Evolutionary conservation across 2,113 vertebrate genomes (phyloP).

Genomic region (Aptenodytes forsteri): DNA sequence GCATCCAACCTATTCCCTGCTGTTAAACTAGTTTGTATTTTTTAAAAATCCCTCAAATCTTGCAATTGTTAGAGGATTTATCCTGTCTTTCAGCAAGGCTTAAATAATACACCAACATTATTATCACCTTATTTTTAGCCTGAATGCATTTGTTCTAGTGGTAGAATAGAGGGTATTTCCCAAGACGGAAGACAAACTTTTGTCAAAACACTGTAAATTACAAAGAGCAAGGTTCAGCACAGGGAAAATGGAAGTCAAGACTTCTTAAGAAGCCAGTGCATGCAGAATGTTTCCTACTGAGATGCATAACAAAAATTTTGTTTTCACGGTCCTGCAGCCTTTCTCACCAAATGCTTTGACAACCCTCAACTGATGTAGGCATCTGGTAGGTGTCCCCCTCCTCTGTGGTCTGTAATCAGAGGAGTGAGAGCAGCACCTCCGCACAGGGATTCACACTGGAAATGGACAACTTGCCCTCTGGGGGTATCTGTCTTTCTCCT

Average conservation of each 20-base stretch:
- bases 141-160: not conserved
- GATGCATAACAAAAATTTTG: constrained; percentile 15
- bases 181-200: constrained; percentile 5
- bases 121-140: not conserved
- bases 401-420: not conserved
- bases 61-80: not conserved
- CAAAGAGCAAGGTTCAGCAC: not conserved
- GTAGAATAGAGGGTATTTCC: constrained; percentile 16
- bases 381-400: not conserved
- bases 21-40: not conserved
- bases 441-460: not conserved
- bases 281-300: constrained; percentile 14
- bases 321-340: not conserved
- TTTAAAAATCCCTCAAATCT: not conserved
- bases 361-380: not conserved
- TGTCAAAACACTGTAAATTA: constrained; percentile 31
- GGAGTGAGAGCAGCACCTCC: not conserved
- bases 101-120: not conserved
- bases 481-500: not conserved
- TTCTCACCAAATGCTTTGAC: not conserved
- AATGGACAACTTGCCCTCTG: not conserved
- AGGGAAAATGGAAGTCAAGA: not conserved
- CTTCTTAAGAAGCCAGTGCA: not conserved
- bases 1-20: not conserved
- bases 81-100: not conserved